Evolutionary conservation across 2,888 invertebrate genomes (phyloP), one percentile per base, ranked within the genome.

Genomic region (Tenthredo amoena): DNA sequence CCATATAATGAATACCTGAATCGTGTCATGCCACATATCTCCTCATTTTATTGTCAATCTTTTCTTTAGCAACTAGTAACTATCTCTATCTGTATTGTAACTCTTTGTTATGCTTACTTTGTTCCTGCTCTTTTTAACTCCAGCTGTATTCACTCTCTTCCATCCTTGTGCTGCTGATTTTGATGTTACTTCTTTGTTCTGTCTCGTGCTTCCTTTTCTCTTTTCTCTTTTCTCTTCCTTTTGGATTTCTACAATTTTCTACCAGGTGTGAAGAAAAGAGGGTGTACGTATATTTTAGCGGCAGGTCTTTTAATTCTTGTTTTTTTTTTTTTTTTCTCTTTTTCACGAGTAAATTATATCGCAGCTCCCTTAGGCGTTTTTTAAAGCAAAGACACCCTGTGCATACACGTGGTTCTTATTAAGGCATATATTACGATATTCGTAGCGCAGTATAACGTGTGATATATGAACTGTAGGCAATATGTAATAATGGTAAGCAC

Each of bases 391-490:
- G 40, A 81, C 58, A 81, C 81, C 81, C 62, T 40, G 58, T 62
- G 62, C 40, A 62, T 81, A 81, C 62, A 81, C 86, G 85, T 71
- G 87, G 76, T 85, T 86, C 87, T 87, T 71, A 86, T 86, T 88
- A 77, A 85, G 87, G 74, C 84, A 74, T 85, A 87, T 87, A 86
- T 81, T 62, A 81, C 82, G 77, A 84, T 83, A 86, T 87, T 84
- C 85, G 47, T 72, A 37, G 43, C 62, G 77, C 81, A 81, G 85
- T 86, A 85, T 86, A 89, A 88, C 84, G 87, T 87, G 88, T 89
- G 88, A 90, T 88, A 88, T 88, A 90, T 89, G 89, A 89, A 89
- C 88, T 89, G 87, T 86, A 87, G 88, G 89, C 88, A 89, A 90
- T 90, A 87, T 89, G 89, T 89, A 89, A 89, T 89, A 89, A 89